Percentiles rank a stretch among this genome's conserved stretches.
These are phyloP conservation scores for Dryobota labecula DNA, from an alignment of 2,888 invertebrate genomes.

Conservation along the genomic window DNA sequence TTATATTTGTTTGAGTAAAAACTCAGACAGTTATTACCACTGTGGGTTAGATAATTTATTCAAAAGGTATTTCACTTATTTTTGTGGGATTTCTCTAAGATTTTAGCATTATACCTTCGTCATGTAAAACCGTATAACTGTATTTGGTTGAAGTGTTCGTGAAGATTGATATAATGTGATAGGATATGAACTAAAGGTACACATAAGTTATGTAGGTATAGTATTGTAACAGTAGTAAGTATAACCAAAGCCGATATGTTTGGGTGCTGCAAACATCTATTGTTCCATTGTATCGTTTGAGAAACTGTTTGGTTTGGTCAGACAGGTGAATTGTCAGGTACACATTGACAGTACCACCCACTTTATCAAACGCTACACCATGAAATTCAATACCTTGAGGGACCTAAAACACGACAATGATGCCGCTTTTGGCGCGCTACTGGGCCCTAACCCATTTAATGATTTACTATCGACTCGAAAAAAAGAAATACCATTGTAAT, in stretches of 20 bases:
- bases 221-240: background rate
- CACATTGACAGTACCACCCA: background rate
- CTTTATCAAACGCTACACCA: background rate
- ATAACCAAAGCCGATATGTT: background rate
- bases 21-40: background rate
- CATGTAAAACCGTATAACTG: too few species aligned
- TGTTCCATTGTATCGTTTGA: conserved; percentile 12
- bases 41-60: background rate
- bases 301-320: background rate
- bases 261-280: conserved; percentile 15
- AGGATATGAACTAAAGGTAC: background rate
- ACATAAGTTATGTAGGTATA: background rate
- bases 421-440: too few species aligned
- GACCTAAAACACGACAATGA: too few species aligned
- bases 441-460: too few species aligned
- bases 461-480: too few species aligned
- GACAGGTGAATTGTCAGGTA: conserved; percentile 4
- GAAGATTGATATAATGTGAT: background rate
- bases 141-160: background rate
- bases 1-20: background rate
- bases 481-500: too few species aligned
- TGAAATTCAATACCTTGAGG: background rate
- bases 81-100: background rate
- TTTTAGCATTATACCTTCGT: background rate
- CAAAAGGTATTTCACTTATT: background rate